A percentile compares a stretch with the other conserved stretches of the same genome.
Evolutionary conservation across 2,113 vertebrate genomes (phyloP).

Genomic region (Kryptolebias marmoratus): DNA sequence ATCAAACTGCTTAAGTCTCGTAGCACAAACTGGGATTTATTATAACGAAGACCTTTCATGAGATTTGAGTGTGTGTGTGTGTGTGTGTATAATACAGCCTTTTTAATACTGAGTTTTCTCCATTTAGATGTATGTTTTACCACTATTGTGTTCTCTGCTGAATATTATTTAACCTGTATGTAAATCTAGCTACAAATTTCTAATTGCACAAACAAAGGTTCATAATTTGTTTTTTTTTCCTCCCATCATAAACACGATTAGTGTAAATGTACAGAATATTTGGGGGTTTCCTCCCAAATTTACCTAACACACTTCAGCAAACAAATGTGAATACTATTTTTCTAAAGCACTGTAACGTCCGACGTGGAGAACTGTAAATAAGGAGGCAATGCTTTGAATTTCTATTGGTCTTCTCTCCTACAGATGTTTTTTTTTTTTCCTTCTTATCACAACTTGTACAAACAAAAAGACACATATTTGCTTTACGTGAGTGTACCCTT

Average conservation of each 20-base stretch:
- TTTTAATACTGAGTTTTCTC: slow-evolving; percentile 16
- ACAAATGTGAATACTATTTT: slow-evolving; percentile 99
- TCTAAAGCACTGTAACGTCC: slow-evolving; percentile 92
- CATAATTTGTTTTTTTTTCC: not conserved
- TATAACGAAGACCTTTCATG: not conserved
- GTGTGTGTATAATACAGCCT: slow-evolving; percentile 18
- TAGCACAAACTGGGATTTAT: slow-evolving; percentile 65
- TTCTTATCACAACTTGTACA: slow-evolving; percentile 83
- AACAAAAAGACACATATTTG: slow-evolving; percentile 64
- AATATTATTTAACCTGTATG: slow-evolving; percentile 36
- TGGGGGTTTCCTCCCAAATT: slow-evolving; percentile 65
- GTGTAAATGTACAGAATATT: slow-evolving; percentile 72
- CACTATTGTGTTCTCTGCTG: slow-evolving; percentile 34
- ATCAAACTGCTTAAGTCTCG: slow-evolving; percentile 33
- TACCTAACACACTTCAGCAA: slow-evolving; percentile 86
- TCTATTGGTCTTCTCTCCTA: slow-evolving; percentile 64
- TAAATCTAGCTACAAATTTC: slow-evolving; percentile 17
- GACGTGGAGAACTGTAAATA: slow-evolving; percentile 91
- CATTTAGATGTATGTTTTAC: slow-evolving; percentile 19
- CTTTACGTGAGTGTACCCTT: slow-evolving; percentile 68
- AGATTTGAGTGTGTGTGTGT: slow-evolving; percentile 28
- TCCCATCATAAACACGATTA: slow-evolving; percentile 49
- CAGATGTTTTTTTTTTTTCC: slow-evolving; percentile 74
- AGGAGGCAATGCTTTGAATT: slow-evolving; percentile 76
- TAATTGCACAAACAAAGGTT: slow-evolving; percentile 60